Percentiles rank a stretch among this genome's conserved stretches.
Conservation (phyloP, 2,797 vertebrate genomes). For the Malacoctenus gilli region DNA sequence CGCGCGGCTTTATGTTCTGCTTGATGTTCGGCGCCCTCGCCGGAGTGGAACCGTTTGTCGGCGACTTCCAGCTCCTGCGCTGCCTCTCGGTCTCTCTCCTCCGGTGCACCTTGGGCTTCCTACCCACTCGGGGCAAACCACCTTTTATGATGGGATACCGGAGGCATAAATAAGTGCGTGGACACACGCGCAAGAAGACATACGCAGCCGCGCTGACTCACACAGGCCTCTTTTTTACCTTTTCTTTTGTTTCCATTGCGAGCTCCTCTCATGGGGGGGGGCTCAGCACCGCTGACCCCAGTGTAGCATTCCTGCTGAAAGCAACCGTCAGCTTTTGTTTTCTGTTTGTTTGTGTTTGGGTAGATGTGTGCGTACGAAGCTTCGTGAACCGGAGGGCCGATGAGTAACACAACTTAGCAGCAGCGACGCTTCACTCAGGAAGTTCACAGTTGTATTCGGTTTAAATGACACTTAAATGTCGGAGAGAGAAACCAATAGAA, state of each 20-base stretch:
- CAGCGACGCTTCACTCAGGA: conserved; percentile 14
- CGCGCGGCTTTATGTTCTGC: too few relatives aligned
- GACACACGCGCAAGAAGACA: neutral
- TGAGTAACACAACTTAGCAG: conserved; percentile 35
- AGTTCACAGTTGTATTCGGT: conserved; percentile 23
- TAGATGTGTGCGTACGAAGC: conserved; percentile 2
- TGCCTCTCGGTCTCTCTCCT: neutral
- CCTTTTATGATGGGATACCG: neutral
- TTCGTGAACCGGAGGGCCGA: conserved; percentile 17
- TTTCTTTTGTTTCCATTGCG: conserved; percentile 11
- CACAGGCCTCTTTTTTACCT: conserved; percentile 6
- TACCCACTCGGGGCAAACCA: conserved; percentile 8
- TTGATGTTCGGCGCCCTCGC: too few relatives aligned
- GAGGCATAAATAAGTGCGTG: conserved; percentile 6
- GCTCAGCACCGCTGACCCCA: conserved; percentile 1
- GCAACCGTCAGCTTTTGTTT: conserved; percentile 11
- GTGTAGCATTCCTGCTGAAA: conserved; percentile 15
- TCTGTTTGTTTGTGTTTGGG: conserved; percentile 20
- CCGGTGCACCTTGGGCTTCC: conserved; percentile 1
- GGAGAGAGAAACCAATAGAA: too few relatives aligned
- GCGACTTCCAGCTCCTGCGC: conserved; percentile 1
- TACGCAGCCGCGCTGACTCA: conserved; percentile 2
- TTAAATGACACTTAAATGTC: conserved; percentile 11
- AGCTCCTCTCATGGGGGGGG: conserved; percentile 7
- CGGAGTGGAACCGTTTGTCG: too few relatives aligned